phyloP scores from a whole-genome alignment of 2,113 vertebrate genomes.

The Takifugu bimaculatus region DNA sequence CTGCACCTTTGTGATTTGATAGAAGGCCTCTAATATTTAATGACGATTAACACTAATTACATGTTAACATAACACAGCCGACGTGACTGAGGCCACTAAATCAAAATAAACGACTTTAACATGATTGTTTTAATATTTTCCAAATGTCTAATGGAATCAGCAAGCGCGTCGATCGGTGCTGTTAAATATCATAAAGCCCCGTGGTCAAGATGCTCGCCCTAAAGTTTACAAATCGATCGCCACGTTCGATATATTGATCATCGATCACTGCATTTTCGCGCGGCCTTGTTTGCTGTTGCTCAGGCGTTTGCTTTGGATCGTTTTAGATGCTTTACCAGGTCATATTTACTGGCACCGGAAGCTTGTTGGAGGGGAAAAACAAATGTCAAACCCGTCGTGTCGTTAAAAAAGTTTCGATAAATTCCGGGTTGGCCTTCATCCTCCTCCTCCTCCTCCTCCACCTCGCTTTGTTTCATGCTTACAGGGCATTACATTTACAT shows the following conservation, averaged over 20 bases:
- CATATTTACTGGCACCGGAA: background rate
- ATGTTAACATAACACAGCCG: too few species aligned
- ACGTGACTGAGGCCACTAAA: too few species aligned
- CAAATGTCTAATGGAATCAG: background rate
- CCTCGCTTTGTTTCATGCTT: too few species aligned
- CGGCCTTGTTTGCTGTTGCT: conserved; percentile 20
- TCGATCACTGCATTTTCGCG: conserved; percentile 49
- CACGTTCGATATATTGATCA: conserved; percentile 58
- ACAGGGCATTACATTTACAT: too few species aligned
- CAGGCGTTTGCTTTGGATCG: conserved; percentile 24
- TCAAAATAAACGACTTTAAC: too few species aligned
- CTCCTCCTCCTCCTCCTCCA: too few species aligned
- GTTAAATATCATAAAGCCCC: conserved; percentile 36
- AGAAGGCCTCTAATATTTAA: too few species aligned
- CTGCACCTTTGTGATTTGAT: too few species aligned
- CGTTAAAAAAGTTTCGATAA: conserved; percentile 8
- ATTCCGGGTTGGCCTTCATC: background rate
- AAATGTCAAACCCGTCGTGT: conserved; percentile 27
- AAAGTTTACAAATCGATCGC: conserved; percentile 50
- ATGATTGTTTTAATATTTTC: too few species aligned
- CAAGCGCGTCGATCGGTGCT: background rate
- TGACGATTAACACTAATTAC: too few species aligned
- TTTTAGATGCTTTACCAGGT: too few species aligned
- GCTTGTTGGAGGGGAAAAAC: conserved; percentile 1
- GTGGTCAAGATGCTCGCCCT: conserved; percentile 23